These are phyloP conservation scores for Melinaea marsaeus DNA, from an alignment of 2,888 invertebrate genomes.

Conservation along the genomic window DNA sequence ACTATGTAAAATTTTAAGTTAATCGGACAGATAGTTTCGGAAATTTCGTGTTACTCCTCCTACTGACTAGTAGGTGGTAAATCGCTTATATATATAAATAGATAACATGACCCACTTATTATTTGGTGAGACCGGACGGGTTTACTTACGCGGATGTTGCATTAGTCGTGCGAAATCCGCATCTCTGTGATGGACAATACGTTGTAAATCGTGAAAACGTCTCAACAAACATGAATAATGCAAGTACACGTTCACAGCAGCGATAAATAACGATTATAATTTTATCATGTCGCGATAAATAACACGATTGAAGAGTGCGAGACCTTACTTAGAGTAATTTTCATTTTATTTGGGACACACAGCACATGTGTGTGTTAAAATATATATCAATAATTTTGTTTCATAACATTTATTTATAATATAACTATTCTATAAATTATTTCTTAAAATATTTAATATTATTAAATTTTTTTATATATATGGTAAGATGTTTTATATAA, in stretches of 20 bases:
- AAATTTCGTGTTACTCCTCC: no score
- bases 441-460: no score
- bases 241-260: slow-evolving; percentile 55
- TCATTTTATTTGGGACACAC: slow-evolving; percentile 44
- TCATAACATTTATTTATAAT: no score
- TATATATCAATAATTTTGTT: no score
- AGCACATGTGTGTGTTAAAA: slow-evolving; percentile 8
- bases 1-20: no score
- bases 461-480: no score
- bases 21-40: no score
- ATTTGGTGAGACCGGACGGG: slow-evolving; percentile 6
- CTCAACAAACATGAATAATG: slow-evolving; percentile 66
- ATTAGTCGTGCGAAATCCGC: slow-evolving; percentile 16
- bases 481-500: no score
- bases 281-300: slow-evolving; percentile 71
- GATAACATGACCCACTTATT: background rate
- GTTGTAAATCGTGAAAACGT: slow-evolving; percentile 56
- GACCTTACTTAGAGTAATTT: slow-evolving; percentile 44
- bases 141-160: slow-evolving; percentile 5
- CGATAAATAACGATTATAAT: slow-evolving; percentile 75
- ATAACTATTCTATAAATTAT: no score
- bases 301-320: slow-evolving; percentile 50
- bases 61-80: no score
- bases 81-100: no score
- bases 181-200: slow-evolving; percentile 44